Evolutionary conservation across 2,113 vertebrate genomes (phyloP).

Genomic region (Oncorhynchus clarkii): DNA sequence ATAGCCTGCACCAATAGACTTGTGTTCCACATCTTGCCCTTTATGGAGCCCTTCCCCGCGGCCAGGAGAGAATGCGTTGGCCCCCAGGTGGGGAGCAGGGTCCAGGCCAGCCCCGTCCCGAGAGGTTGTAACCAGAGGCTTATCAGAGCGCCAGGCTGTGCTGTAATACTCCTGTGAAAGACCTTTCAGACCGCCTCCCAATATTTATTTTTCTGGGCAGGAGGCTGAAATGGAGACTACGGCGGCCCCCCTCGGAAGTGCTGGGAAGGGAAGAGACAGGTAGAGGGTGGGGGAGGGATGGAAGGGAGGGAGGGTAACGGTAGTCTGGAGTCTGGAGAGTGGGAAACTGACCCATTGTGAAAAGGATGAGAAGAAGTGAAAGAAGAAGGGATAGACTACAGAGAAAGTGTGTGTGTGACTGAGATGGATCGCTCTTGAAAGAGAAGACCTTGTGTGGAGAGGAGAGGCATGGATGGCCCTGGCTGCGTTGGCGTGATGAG

Average conservation of each 20-base stretch:
- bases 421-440: background rate
- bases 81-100: slow-evolving; percentile 66
- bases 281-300: slow-evolving; percentile 11
- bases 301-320: background rate
- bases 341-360: background rate
- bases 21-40: slow-evolving; percentile 66
- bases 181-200: slow-evolving; percentile 74
- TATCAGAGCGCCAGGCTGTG: slow-evolving; percentile 73
- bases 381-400: slow-evolving; percentile 13
- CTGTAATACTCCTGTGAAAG: slow-evolving; percentile 85
- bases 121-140: slow-evolving; percentile 77
- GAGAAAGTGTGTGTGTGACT: background rate
- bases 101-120: slow-evolving; percentile 70
- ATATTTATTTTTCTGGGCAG: slow-evolving; percentile 72
- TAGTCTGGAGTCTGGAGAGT: background rate
- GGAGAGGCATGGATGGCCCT: background rate
- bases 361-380: slow-evolving; percentile 1
- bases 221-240: slow-evolving; percentile 64
- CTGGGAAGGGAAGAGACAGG: slow-evolving; percentile 36
- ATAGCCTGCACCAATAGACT: slow-evolving; percentile 74
- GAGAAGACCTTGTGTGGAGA: slow-evolving; percentile 9
- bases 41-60: slow-evolving; percentile 72
- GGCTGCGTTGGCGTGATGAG: background rate
- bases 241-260: slow-evolving; percentile 48
- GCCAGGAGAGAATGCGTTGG: slow-evolving; percentile 69